These are phyloP conservation scores for Isoperla grammatica DNA, from an alignment of 2,888 invertebrate species.

Conservation along the genomic window DNA sequence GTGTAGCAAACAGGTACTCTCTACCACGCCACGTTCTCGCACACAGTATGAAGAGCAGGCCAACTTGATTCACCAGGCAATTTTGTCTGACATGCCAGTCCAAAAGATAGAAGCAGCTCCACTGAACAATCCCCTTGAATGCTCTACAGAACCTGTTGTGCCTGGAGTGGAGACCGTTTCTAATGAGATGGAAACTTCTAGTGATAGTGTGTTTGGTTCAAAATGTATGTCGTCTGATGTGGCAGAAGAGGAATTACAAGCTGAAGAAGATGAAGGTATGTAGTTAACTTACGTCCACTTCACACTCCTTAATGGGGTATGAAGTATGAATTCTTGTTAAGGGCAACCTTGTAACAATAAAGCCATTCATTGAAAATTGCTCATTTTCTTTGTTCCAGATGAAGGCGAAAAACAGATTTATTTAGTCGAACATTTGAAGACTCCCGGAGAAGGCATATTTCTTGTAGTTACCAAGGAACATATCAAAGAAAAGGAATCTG, in stretches of 20 bases:
- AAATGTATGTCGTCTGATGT: not conserved
- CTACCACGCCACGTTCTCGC: slow-evolving; percentile 32
- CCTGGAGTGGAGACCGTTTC: too few relatives aligned
- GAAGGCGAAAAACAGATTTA: slow-evolving; percentile 24
- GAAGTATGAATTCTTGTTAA: too few relatives aligned
- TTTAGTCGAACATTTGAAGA: slow-evolving; percentile 33
- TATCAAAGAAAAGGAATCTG: slow-evolving; percentile 39
- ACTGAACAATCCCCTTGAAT: not conserved
- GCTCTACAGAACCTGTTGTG: not conserved
- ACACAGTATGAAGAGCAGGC: not conserved
- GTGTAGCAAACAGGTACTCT: slow-evolving; percentile 31
- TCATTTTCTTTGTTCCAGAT: not conserved
- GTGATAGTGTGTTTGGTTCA: not conserved
- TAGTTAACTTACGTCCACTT: too few relatives aligned
- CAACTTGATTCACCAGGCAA: too few relatives aligned
- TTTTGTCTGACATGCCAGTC: too few relatives aligned
- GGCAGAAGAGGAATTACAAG: slow-evolving; percentile 1
- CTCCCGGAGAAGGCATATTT: slow-evolving; percentile 41
- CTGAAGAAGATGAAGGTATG: slow-evolving; percentile 13
- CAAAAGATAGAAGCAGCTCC: slow-evolving; percentile 29
- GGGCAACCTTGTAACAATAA: too few relatives aligned
- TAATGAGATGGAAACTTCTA: not conserved
- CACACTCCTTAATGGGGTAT: too few relatives aligned
- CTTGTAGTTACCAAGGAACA: slow-evolving; percentile 38
- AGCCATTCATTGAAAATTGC: too few relatives aligned